phyloP scores from a whole-genome alignment of 2,797 vertebrate species.

The Molothrus ater region DNA sequence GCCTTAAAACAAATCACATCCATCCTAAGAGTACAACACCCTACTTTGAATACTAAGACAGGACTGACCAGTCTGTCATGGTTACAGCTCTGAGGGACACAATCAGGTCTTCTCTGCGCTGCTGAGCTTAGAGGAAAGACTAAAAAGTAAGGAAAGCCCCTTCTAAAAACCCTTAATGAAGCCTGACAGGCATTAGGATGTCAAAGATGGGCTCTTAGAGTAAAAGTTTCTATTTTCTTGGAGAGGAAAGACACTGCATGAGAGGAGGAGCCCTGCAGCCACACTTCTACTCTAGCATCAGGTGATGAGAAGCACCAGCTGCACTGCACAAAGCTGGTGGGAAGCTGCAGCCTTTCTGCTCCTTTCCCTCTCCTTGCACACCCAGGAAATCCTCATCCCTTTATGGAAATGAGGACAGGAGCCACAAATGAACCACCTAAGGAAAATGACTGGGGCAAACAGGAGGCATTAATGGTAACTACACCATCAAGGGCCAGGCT shows the following conservation, averaged over 20 bases:
- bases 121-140: background rate
- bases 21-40: background rate
- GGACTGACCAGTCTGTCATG: background rate
- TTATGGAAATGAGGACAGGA: background rate
- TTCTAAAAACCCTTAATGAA: background rate
- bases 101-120: background rate
- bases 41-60: background rate
- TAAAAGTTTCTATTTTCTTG: background rate
- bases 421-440: background rate
- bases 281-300: accelerated
- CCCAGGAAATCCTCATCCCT: background rate
- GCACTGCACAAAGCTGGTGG: background rate
- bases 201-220: background rate
- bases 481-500: accelerated
- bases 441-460: background rate
- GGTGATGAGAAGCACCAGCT: background rate
- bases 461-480: background rate
- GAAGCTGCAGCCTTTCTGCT: background rate
- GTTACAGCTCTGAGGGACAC: background rate
- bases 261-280: background rate
- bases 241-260: background rate
- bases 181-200: background rate
- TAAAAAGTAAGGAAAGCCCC: background rate
- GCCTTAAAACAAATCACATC: constrained; percentile 32
- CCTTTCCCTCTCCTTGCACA: background rate